Base-by-base conservation (phyloP, 2,113 vertebrate genomes). In the Lichenostomus cassidix region DNA sequence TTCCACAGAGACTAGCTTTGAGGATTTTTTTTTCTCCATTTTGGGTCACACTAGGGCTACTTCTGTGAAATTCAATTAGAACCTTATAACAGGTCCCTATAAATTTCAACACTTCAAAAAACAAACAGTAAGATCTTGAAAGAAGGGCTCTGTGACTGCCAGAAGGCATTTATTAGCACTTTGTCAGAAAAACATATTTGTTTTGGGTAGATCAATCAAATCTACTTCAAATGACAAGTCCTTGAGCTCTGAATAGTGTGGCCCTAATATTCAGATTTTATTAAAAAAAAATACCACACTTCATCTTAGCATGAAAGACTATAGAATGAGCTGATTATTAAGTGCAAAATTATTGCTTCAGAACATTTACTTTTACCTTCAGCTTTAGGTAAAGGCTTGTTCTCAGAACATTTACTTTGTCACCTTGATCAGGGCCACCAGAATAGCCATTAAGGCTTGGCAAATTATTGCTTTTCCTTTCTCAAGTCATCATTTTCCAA, bases 1-100 rank as follows among this genome's bases (percentile, higher is more conserved):
- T 93, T 97, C 96, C 83, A 88, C 44, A 82, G 90, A 97, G 83
- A 77, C 42, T 88, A 94, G 71, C 92, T 96, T 97, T 97, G 55
- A 90, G 50, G 78, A 69, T 73, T 78, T 29, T 27, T 46, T 50
- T 28, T 35, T 35, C 71, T 58, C 58, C 44, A 85, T 97, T 96
- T 97, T 92, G 89, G 94, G 97, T 98, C 97, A 97, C 73, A 94
- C 71, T 24, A 96, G 95, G 97, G 83, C 96, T 97, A 95, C 84
- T 96, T 92, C 95, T 98, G 96, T 98, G 97, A 98, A 98, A 98
- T 98, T 97, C 97, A 98, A 98, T 98, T 98, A 98, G 97, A 98
- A 96, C 92, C 65, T 96, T 96, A 83, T 96, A 98, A 97, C 90
- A 97, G 95, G 96, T 97, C 94, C 96, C 96, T 85, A 65, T 89